Evolutionary conservation across 2,888 invertebrate genomes (phyloP).

Genomic region (Drosophila acutilabella): DNA sequence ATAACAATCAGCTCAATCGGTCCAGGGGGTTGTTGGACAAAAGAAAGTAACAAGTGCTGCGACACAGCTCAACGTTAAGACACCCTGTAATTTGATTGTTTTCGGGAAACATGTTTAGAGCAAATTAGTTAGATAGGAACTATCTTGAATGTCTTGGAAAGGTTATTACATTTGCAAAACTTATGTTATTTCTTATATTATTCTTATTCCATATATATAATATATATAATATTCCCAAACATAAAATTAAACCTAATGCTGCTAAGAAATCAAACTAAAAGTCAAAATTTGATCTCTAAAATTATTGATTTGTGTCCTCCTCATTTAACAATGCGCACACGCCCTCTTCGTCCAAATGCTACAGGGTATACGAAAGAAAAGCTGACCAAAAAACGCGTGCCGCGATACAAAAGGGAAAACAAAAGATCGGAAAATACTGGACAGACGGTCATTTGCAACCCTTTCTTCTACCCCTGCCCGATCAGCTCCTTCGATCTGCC

Average conservation of each 20-base stretch:
- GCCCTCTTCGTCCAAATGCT: neutral
- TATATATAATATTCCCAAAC: too few species aligned
- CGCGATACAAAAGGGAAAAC: constrained; percentile 36
- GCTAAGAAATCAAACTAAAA: too few species aligned
- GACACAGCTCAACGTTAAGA: neutral
- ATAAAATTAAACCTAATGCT: too few species aligned
- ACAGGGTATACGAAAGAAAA: constrained; percentile 29
- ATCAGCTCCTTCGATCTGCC: too few species aligned
- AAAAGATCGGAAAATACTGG: constrained; percentile 14
- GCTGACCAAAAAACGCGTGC: constrained; percentile 63
- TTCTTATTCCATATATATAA: too few species aligned
- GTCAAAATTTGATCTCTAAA: too few species aligned
- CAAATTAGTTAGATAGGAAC: too few species aligned
- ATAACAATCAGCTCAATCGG: constrained; percentile 53
- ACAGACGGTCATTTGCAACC: constrained; percentile 45
- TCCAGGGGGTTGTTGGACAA: constrained; percentile 26
- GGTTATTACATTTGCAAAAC: too few species aligned
- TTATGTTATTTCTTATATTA: too few species aligned
- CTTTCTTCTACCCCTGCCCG: constrained; percentile 20
- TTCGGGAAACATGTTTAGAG: too few species aligned
- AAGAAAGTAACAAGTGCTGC: constrained; percentile 2
- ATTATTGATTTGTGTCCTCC: too few species aligned
- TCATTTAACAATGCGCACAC: neutral
- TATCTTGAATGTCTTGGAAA: too few species aligned
- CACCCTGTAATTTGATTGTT: constrained; percentile 17